A percentile compares a stretch with the other conserved stretches of the same genome.
These are phyloP conservation scores for Drosophila mettleri DNA, from an alignment of 2,888 invertebrate genomes.

Conservation along the genomic window DNA sequence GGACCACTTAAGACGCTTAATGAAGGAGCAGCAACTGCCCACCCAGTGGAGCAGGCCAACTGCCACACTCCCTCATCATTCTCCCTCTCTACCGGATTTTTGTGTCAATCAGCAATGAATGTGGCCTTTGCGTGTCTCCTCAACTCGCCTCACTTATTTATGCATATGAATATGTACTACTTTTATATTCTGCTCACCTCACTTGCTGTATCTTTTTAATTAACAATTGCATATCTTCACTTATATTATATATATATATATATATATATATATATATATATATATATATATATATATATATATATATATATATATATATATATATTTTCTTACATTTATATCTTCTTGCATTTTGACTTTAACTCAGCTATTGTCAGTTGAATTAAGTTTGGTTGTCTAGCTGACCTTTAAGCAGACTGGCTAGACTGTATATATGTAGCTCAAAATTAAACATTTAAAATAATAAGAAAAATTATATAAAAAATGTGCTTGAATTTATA, in stretches of 20 bases:
- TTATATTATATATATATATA: neutral
- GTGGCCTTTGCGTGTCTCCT: constrained; percentile 69
- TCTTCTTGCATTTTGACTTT: no score
- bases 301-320: no score
- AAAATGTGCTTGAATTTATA: no score
- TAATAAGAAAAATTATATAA: no score
- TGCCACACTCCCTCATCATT: neutral
- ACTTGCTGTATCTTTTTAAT: constrained; percentile 1
- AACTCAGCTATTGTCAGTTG: no score
- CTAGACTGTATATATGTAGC: no score
- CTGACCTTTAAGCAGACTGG: no score
- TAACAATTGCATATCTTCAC: neutral
- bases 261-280: no score
- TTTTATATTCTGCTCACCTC: constrained; percentile 10
- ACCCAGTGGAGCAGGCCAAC: neutral
- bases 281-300: no score
- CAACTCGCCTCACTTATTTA: neutral
- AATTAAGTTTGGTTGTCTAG: no score
- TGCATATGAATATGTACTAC: neutral
- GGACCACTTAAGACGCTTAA: constrained; percentile 55
- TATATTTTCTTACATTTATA: no score
- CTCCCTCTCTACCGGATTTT: constrained; percentile 47
- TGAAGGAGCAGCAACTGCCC: constrained; percentile 30
- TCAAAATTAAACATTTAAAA: no score
- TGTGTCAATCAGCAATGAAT: constrained; percentile 70